A percentile compares a stretch with the other conserved stretches of the same genome.
phyloP scores from a whole-genome alignment of 2,113 vertebrate genomes.

The Nanger granti region DNA sequence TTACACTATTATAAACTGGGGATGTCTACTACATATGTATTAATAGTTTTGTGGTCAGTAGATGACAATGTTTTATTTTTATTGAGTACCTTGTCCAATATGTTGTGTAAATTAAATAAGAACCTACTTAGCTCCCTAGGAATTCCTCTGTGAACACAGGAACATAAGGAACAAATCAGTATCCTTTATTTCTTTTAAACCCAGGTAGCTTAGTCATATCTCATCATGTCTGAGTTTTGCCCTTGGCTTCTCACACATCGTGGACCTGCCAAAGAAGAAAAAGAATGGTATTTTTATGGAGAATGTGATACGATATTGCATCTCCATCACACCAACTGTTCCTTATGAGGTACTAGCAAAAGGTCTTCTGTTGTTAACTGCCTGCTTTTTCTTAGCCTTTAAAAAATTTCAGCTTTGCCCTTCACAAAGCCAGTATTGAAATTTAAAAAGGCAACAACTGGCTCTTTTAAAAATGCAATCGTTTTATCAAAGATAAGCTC shows the following conservation, averaged over 20 bases:
- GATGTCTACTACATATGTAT: not conserved
- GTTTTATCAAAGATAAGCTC: not conserved
- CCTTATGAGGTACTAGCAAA: constrained; percentile 5
- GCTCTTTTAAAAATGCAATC: not conserved
- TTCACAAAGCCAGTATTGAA: not conserved
- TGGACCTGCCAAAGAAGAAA: not conserved
- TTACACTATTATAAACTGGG: constrained; percentile 7
- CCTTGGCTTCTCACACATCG: not conserved
- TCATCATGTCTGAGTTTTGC: not conserved
- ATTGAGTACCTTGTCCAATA: not conserved
- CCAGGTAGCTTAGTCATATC: not conserved
- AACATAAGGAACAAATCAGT: not conserved
- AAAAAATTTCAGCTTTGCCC: not conserved
- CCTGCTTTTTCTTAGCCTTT: not conserved
- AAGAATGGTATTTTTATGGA: not conserved
- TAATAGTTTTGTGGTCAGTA: not conserved
- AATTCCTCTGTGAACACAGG: not conserved
- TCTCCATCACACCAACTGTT: not conserved
- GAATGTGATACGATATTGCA: not conserved
- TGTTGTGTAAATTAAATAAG: not conserved
- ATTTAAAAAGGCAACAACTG: not conserved
- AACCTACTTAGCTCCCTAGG: not conserved
- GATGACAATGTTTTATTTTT: constrained; percentile 15
- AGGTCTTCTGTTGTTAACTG: not conserved
- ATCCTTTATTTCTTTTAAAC: not conserved